phyloP scores from a whole-genome alignment of 2,113 vertebrate species.

The Siniperca knerii region DNA sequence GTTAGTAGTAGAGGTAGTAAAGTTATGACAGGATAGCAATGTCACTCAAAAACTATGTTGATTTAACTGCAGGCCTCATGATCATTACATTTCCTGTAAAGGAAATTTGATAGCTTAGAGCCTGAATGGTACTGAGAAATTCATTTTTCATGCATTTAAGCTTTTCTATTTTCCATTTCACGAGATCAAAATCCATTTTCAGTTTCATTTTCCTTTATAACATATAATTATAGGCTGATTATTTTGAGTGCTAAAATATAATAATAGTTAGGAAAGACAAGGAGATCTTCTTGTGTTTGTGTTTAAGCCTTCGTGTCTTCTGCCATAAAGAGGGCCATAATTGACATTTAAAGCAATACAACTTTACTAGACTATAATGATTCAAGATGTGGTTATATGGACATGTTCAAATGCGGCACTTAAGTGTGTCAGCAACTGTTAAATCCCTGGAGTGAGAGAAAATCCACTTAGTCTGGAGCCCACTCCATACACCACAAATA shows the following conservation, averaged over 20 bases:
- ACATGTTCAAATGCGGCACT: background rate
- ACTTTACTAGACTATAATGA: too few species aligned
- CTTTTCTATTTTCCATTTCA: too few species aligned
- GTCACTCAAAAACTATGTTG: background rate
- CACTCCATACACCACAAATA: background rate
- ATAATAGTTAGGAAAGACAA: too few species aligned
- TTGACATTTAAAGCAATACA: too few species aligned
- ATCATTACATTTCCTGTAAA: background rate
- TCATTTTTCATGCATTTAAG: background rate
- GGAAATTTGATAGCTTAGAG: background rate
- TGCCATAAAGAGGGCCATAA: too few species aligned
- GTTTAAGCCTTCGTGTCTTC: too few species aligned
- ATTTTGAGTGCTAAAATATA: too few species aligned
- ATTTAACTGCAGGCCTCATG: background rate
- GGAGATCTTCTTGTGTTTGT: too few species aligned
- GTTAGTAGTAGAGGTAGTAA: too few species aligned
- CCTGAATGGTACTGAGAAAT: background rate
- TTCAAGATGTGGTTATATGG: background rate
- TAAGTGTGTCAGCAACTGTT: background rate
- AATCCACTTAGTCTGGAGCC: slow-evolving; percentile 5
- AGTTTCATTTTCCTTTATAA: too few species aligned
- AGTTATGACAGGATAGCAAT: background rate
- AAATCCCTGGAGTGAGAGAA: background rate
- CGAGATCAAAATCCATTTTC: too few species aligned
- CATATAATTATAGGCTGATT: too few species aligned